phyloP scores from a whole-genome alignment of 2,888 invertebrate genomes.

The Phortica okadai region DNA sequence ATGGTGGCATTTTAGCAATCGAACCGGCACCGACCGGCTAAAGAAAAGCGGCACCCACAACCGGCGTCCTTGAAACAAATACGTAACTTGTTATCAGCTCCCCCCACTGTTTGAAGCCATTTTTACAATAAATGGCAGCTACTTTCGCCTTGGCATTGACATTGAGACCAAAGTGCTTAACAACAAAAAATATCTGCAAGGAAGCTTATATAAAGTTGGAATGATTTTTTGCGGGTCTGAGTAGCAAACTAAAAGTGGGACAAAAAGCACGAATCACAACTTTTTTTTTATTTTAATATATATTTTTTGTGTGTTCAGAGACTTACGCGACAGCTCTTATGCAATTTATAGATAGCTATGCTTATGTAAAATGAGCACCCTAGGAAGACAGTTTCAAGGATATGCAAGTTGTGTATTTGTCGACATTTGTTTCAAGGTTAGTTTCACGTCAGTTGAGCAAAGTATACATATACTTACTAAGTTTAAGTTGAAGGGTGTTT shows the following conservation, averaged over 20 bases:
- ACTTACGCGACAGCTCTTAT: slow-evolving; percentile 8
- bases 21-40: slow-evolving; percentile 18
- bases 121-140: slow-evolving; percentile 21
- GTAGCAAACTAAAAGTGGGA: neutral
- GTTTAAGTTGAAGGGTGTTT: slow-evolving; percentile 10
- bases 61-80: slow-evolving; percentile 29
- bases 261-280: neutral
- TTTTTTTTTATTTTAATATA: neutral
- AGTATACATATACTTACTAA: neutral
- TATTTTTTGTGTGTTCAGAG: neutral
- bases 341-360: slow-evolving; percentile 24
- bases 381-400: slow-evolving; percentile 17
- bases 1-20: neutral
- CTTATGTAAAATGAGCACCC: slow-evolving; percentile 3
- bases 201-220: neutral
- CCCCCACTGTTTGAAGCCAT: slow-evolving; percentile 7
- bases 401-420: neutral
- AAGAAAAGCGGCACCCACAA: neutral
- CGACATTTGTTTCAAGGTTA: slow-evolving; percentile 25
- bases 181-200: slow-evolving; percentile 2
- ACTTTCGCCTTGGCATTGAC: slow-evolving; percentile 30
- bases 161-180: slow-evolving; percentile 13
- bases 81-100: neutral
- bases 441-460: neutral
- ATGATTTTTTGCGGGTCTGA: neutral